Conservation (phyloP, 92 coral and sea anemone species). For the Muricea muricata region DNA sequence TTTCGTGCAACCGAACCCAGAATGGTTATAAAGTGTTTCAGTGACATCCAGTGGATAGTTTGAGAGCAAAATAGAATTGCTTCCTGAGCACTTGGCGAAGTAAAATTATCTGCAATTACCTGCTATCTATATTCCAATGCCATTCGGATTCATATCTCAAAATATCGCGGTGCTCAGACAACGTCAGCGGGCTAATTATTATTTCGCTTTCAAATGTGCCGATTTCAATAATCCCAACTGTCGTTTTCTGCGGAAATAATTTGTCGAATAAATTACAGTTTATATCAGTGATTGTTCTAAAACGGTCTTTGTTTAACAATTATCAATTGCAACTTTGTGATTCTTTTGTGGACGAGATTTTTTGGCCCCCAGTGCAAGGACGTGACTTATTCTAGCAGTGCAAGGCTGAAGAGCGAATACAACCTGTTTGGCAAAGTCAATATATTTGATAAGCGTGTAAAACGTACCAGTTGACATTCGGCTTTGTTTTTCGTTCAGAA, state of each 20-base stretch:
- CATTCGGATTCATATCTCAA: too few relatives aligned
- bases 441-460: not conserved
- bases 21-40: too few relatives aligned
- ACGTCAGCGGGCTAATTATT: not conserved
- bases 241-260: slow-evolving; percentile 23
- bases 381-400: too few relatives aligned
- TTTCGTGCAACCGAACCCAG: too few relatives aligned
- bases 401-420: not conserved
- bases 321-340: not conserved
- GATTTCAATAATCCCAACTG: slow-evolving; percentile 29
- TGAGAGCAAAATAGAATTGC: too few relatives aligned
- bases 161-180: not conserved
- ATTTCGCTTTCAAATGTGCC: slow-evolving; percentile 10
- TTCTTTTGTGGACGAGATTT: not conserved
- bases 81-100: too few relatives aligned
- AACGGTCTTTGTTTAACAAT: slow-evolving; percentile 24
- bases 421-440: not conserved
- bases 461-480: not conserved
- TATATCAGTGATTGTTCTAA: slow-evolving; percentile 8
- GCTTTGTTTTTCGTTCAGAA: slow-evolving; percentile 5
- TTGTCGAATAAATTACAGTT: slow-evolving; percentile 8
- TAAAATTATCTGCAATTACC: too few relatives aligned
- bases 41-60: too few relatives aligned
- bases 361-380: too few relatives aligned
- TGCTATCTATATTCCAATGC: too few relatives aligned